Conservation (phyloP, 2,113 vertebrate species). For the Sitta europaea region DNA sequence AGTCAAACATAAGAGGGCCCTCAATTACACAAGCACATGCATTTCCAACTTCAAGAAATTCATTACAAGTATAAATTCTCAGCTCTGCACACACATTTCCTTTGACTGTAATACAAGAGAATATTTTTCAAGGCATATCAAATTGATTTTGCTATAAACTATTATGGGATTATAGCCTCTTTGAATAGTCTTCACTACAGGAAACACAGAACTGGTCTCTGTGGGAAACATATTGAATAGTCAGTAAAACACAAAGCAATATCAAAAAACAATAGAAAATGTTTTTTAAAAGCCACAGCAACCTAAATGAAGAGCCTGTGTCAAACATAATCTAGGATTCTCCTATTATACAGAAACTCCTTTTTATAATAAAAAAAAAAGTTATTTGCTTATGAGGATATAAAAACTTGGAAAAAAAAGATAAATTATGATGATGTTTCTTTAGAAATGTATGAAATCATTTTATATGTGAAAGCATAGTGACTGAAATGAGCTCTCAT, state of each 20-base stretch:
- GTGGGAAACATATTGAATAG: conserved; percentile 19
- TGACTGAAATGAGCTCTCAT: not conserved
- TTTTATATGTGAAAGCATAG: not conserved
- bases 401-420: not conserved
- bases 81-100: not conserved
- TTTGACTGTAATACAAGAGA: not conserved
- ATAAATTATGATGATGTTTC: not conserved
- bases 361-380: not conserved
- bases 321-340: not conserved
- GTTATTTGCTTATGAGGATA: not conserved
- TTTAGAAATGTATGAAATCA: not conserved
- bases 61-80: conserved; percentile 12
- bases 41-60: not conserved
- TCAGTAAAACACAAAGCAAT: conserved; percentile 38
- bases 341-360: not conserved
- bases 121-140: conserved; percentile 25
- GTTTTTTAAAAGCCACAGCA: not conserved
- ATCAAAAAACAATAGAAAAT: not conserved
- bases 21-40: not conserved
- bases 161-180: conserved; percentile 15
- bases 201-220: conserved; percentile 11
- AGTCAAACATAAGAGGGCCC: not conserved
- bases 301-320: not conserved
- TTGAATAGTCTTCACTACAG: conserved; percentile 37
- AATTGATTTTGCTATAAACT: conserved; percentile 49